Percentiles rank a stretch among this genome's conserved stretches.
Evolutionary conservation across 2,113 vertebrate genomes (phyloP).

Genomic region (Gambusia affinis): DNA sequence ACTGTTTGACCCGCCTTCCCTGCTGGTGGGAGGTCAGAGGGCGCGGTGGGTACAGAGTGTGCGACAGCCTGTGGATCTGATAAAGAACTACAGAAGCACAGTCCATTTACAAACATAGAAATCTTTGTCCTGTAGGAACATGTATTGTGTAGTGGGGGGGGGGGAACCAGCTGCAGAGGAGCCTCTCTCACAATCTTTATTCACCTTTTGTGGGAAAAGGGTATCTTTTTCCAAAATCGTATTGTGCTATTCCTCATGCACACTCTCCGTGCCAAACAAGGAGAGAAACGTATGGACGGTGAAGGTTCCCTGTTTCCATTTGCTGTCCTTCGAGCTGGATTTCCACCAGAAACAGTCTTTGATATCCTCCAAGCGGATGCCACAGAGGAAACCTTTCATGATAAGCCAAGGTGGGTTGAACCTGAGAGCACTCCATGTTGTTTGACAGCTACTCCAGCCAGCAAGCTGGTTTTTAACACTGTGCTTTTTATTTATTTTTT

Average conservation of each 20-base stretch:
- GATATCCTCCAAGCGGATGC: slow-evolving; percentile 62
- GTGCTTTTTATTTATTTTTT: too few relatives aligned
- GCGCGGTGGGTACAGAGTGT: too few relatives aligned
- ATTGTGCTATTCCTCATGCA: slow-evolving; percentile 33
- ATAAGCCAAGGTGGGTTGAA: slow-evolving; percentile 53
- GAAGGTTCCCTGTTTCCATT: slow-evolving; percentile 61
- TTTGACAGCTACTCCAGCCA: slow-evolving; percentile 31
- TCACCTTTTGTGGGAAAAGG: slow-evolving; percentile 47
- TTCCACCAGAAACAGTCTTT: slow-evolving; percentile 58
- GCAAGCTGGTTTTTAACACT: not conserved
- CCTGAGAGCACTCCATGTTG: slow-evolving; percentile 45
- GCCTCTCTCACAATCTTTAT: slow-evolving; percentile 6
- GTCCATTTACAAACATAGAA: too few relatives aligned
- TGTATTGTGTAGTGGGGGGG: not conserved
- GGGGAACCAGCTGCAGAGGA: slow-evolving; percentile 18
- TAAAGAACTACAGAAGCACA: too few relatives aligned
- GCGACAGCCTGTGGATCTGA: too few relatives aligned
- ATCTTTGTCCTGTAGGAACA: not conserved
- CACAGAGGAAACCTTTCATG: slow-evolving; percentile 65
- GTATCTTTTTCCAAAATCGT: slow-evolving; percentile 25
- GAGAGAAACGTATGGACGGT: slow-evolving; percentile 36
- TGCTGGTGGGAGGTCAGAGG: too few relatives aligned
- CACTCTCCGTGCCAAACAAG: slow-evolving; percentile 34
- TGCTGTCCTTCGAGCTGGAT: slow-evolving; percentile 54
- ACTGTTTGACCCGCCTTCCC: too few relatives aligned